Base-by-base conservation (phyloP, 2,888 invertebrate species). In the Anagyrus pseudococci region DNA sequence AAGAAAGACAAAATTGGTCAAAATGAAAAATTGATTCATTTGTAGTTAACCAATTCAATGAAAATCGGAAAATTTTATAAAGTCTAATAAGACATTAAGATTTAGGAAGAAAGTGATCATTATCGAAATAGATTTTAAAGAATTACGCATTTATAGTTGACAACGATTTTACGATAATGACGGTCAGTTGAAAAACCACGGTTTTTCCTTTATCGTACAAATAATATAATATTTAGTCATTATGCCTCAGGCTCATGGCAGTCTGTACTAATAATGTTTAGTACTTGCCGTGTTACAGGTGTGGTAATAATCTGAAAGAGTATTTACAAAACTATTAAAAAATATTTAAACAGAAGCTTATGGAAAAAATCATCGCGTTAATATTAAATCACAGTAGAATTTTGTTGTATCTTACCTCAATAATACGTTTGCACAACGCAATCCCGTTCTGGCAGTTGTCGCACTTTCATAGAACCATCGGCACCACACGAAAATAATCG, bases 401-500 rank as follows among this genome's bases (percentile, higher is more conserved):
- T 37, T 59, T 40, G 48, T 4, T 46, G 48, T 17, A 63, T 44
- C 8, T 52, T 54, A 67, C 64, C 58, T 71, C 82, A 86, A 77
- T 85, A 86, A 73, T 85, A 78, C 64, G 84, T 82, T 72, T 85
- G 85, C 63, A 85, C 84, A 71, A 85, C 83, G 66, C 84, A 83
- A 75, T 89, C 89, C 69, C 92, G 86, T 77, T 96, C 95, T 19
- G 96, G 94, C 73, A 98, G 84, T 79, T 93, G 92, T 69, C 98
- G 88, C 70, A 98, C 94, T 86, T 98, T 98, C 91, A 99, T 94
- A 53, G 98, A 97, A 73, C 98, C 98, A 85, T 99, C 99, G 52
- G 97, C 96, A 58, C 99, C 99, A 82, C 99, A 99, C 6, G 98
- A 98, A 84, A 96, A 98, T 72, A 99, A 84, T 50, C 98, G 89